Evolutionary conservation across 2,797 vertebrate species (phyloP), one percentile per base, ranked within the genome.

Genomic region (Numenius phaeopus): DNA sequence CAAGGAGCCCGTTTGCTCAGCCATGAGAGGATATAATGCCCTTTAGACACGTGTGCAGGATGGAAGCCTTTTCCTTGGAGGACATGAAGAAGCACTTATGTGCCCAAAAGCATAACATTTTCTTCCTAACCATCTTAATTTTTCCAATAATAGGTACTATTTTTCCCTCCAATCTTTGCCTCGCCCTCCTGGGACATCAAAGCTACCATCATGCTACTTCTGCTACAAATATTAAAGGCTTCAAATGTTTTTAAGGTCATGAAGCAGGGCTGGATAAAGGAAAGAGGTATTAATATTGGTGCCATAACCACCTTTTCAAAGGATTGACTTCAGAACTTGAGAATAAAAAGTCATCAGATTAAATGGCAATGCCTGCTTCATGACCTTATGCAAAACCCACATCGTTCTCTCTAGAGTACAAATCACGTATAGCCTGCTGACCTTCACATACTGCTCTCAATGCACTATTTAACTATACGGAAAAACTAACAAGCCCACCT

Each of bases 201-300:
- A 70, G 47, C 19, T 61, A 81, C 76, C 4, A 2, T 13, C 34
- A 47, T 15, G 9, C 44, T 86, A 49, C 32, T 61, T 40, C 27
- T 49, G 34, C 64, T 69, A 73, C 49, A 17, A 62, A 64, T 42
- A 77, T 40, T 64, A 61, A 71, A 94, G 42, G 49, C n/a, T 77
- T 67, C 59, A n/a, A 22, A 42, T 92, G 59, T 85, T 85, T 77
- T 62, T 85, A 82, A 89, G 76, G 40, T 70, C 70, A 42, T 4
- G 37, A 77, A 89, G 47, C 54, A 62, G 39, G 42, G n/a, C 39
- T 40, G 37, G 46, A 67, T 40, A 85, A 71, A 77, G 30, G 39
- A 61, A 69, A 34, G 26, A 27, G 30, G 16, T 37, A 65, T 76
- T 67, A 76, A 58, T 71, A 62, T 14, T 32, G 29, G 65, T 81